A percentile compares a stretch with the other conserved stretches of the same genome.
Evolutionary conservation across 2,797 vertebrate genomes (phyloP).

Genomic region (Ceryle rudis): DNA sequence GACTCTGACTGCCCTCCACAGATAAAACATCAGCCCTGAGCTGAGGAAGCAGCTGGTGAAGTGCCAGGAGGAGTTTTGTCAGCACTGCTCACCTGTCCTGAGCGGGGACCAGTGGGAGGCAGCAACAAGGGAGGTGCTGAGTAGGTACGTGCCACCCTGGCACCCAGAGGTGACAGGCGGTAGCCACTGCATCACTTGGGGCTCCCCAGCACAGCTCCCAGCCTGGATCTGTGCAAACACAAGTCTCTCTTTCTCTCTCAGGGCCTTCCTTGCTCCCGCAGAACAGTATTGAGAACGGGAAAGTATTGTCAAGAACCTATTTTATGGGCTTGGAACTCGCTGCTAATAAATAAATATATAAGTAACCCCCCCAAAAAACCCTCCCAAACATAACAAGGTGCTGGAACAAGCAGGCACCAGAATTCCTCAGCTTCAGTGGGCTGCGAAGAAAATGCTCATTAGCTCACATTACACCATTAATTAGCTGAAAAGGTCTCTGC

Average conservation of each 20-base stretch:
- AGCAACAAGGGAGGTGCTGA: not conserved
- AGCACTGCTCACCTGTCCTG: not conserved
- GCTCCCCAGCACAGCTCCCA: rapidly evolving
- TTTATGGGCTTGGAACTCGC: not conserved
- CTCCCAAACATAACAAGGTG: not conserved
- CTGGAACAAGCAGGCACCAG: not conserved
- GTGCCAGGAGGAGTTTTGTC: rapidly evolving
- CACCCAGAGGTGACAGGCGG: not conserved
- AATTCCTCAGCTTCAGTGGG: not conserved
- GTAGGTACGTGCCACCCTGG: not conserved
- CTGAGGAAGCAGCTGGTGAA: rapidly evolving
- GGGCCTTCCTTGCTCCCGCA: not conserved
- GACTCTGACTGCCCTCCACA: not conserved
- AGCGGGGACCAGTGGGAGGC: not conserved
- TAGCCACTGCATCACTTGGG: rapidly evolving
- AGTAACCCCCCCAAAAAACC: too few species aligned
- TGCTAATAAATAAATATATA: not conserved
- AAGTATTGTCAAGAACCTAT: not conserved
- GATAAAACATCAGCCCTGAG: not conserved
- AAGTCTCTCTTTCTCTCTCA: too few species aligned
- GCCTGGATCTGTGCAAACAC: rapidly evolving
- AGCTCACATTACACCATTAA: not conserved
- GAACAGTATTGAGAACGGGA: rapidly evolving
- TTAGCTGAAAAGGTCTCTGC: not conserved
- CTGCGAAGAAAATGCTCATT: not conserved